Evolutionary conservation across 1,140 invertebrate species (phyloP).

Genomic region (Euura lappo): DNA sequence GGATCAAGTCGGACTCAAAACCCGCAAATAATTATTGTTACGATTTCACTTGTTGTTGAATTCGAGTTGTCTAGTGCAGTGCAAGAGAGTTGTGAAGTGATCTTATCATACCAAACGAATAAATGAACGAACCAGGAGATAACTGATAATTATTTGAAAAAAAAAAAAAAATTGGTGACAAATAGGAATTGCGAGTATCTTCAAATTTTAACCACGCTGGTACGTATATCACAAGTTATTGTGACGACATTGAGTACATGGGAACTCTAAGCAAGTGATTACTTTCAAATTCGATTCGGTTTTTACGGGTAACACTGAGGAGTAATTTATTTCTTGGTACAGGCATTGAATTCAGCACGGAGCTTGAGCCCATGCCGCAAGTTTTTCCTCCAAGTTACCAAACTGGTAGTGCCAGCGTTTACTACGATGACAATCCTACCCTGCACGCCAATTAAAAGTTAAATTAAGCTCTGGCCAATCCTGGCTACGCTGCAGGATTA

Average conservation of each 20-base stretch:
- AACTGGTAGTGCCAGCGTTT: not conserved
- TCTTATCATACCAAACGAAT: no score
- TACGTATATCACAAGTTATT: no score
- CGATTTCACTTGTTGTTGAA: no score
- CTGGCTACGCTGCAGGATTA: not conserved
- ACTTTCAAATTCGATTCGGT: not conserved
- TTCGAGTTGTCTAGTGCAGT: no score
- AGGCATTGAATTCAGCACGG: not conserved
- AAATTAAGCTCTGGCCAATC: not conserved
- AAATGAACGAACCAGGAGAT: no score
- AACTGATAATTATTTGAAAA: no score
- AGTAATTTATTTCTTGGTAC: not conserved
- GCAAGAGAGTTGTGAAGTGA: no score
- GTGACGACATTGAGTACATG: not conserved
- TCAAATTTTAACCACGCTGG: no score
- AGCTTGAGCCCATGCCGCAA: not conserved
- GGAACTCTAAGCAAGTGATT: not conserved
- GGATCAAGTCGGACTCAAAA: no score
- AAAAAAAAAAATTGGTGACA: no score
- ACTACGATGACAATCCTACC: not conserved
- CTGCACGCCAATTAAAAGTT: not conserved
- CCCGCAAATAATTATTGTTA: no score
- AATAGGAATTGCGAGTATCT: no score
- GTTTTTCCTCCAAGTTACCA: not conserved
- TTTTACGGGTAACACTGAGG: not conserved